Conservation (phyloP, 2,113 vertebrate species). For the Cavia porcellus region DNA sequence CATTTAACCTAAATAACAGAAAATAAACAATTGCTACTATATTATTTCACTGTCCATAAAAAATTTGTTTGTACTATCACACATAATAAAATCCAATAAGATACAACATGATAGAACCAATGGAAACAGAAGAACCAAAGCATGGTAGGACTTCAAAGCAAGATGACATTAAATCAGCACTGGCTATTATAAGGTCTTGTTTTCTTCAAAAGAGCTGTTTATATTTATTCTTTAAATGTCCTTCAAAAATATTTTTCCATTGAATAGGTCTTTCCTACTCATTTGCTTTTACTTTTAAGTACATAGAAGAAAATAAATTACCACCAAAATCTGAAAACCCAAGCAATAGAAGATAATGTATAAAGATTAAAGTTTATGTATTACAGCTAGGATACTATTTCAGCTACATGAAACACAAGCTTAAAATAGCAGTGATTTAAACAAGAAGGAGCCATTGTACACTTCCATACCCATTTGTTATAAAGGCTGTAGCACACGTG, state of each 20-base stretch:
- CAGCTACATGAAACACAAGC: neutral
- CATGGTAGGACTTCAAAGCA: no score
- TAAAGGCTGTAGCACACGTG: neutral
- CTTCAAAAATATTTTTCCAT: neutral
- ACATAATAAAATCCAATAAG: no score
- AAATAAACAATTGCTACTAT: no score
- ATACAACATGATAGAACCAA: no score
- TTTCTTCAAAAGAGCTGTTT: no score
- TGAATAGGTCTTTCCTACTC: neutral
- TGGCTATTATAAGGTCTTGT: no score
- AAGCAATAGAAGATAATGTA: neutral
- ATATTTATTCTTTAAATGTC: neutral
- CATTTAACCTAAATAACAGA: no score
- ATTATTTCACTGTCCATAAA: no score
- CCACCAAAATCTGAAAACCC: neutral
- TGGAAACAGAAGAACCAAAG: no score
- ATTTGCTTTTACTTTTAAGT: conserved; percentile 16
- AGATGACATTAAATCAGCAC: no score
- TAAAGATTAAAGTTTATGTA: neutral
- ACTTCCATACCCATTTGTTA: neutral
- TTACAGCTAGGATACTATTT: neutral
- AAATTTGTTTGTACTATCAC: no score
- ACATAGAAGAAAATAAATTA: neutral
- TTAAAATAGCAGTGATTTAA: neutral
- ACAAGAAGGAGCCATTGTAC: neutral